Percentiles rank a stretch among this genome's conserved stretches.
These are phyloP conservation scores for Isichthys henryi DNA, from an alignment of 2,113 vertebrate species.

Conservation along the genomic window DNA sequence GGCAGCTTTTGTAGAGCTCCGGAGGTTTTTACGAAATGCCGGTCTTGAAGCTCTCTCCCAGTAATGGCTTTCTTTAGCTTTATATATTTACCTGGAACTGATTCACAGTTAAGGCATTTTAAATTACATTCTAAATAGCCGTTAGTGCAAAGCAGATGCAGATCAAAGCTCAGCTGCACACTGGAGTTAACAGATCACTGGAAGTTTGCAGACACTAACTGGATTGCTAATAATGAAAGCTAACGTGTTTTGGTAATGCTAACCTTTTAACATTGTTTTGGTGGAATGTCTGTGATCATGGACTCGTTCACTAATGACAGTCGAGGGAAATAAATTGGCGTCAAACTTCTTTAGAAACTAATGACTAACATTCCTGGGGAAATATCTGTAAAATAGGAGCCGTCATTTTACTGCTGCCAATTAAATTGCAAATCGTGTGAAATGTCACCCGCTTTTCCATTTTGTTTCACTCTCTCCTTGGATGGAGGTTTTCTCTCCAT, in stretches of 20 bases:
- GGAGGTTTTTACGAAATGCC: background rate
- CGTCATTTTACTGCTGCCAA: background rate
- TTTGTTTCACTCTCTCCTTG: background rate
- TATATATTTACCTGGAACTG: background rate
- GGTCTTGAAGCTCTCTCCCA: background rate
- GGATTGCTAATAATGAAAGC: background rate
- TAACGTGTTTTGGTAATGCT: background rate
- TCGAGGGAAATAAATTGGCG: background rate
- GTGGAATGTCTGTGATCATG: background rate
- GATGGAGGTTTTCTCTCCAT: background rate
- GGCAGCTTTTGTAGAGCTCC: background rate
- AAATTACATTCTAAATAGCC: background rate
- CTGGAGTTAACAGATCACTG: background rate
- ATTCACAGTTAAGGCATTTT: background rate
- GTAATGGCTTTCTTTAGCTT: background rate
- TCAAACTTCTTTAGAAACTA: background rate
- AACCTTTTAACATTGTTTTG: background rate
- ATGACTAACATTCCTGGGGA: background rate
- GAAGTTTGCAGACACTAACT: background rate
- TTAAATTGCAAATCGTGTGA: background rate
- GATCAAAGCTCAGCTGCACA: background rate
- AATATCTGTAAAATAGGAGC: background rate
- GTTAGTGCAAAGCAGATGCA: background rate
- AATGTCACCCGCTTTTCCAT: background rate
- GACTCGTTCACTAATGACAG: background rate